These are phyloP conservation scores for Sciurus vulgaris DNA, from an alignment of 2,797 vertebrate species.

Conservation along the genomic window DNA sequence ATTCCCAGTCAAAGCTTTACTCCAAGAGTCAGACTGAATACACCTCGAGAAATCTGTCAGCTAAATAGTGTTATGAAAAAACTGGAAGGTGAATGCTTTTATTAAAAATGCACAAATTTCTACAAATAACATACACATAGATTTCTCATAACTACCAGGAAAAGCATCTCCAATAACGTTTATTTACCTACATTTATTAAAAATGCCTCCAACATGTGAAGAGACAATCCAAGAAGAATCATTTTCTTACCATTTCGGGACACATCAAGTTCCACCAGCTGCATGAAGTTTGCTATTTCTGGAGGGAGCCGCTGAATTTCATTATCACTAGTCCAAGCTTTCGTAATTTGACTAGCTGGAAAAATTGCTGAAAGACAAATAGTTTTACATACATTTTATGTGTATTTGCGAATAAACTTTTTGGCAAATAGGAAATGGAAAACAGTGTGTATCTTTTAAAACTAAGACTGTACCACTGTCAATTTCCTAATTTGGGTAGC, in stretches of 20 bases:
- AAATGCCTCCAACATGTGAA: background rate
- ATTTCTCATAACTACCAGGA: conserved; percentile 30
- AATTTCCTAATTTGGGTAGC: background rate
- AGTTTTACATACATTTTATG: conserved; percentile 63
- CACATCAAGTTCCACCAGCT: conserved; percentile 97
- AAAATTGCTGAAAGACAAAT: conserved; percentile 94
- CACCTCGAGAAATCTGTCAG: background rate
- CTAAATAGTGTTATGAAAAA: background rate
- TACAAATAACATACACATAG: background rate
- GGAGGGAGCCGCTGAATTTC: conserved; percentile 97
- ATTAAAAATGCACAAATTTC: background rate
- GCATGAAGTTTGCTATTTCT: conserved; percentile 99
- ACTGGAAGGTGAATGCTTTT: background rate
- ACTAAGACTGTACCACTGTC: background rate
- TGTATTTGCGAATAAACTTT: background rate
- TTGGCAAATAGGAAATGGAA: background rate
- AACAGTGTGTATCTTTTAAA: conserved; percentile 6
- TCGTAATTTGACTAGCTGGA: conserved; percentile 96
- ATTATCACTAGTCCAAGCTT: conserved; percentile 98
- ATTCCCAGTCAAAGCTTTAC: background rate
- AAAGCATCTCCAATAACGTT: background rate
- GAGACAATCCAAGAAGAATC: background rate
- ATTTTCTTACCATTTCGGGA: conserved; percentile 95
- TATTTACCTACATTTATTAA: background rate
- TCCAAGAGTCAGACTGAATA: background rate